Conservation (phyloP, 2,888 invertebrate genomes). For the Parochlus steinenii region DNA sequence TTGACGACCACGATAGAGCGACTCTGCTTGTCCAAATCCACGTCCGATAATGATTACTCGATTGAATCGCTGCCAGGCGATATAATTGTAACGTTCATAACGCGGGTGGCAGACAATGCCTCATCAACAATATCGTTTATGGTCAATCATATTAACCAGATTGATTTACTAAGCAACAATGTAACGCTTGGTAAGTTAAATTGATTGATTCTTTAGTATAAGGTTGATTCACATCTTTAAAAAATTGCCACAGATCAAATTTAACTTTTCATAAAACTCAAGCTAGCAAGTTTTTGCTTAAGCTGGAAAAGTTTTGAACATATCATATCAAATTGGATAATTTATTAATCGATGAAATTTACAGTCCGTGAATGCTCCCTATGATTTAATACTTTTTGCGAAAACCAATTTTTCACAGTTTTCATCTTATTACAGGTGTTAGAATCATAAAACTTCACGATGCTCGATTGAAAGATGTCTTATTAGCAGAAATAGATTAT, state of each 20-base stretch:
- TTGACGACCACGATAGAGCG: conserved; percentile 1
- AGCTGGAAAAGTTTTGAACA: not conserved
- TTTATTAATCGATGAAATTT: not conserved
- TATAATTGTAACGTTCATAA: conserved; percentile 25
- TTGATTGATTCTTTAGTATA: not conserved
- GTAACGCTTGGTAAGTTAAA: conserved; percentile 25
- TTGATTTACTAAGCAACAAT: conserved; percentile 24
- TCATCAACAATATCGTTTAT: conserved; percentile 26
- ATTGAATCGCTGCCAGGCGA: conserved; percentile 26
- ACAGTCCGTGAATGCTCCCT: no score
- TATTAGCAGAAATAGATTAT: conserved; percentile 27
- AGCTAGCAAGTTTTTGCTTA: not conserved
- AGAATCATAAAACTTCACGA: conserved; percentile 23
- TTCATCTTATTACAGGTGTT: conserved; percentile 19
- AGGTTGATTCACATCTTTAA: not conserved
- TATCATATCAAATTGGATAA: not conserved
- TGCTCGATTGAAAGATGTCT: conserved; percentile 21
- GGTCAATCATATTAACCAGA: conserved; percentile 27
- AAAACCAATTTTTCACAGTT: not conserved
- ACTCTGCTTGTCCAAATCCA: conserved; percentile 1
- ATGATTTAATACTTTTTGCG: no score
- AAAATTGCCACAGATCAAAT: not conserved
- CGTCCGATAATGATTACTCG: conserved; percentile 16
- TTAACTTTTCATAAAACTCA: not conserved
- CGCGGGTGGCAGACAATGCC: conserved; percentile 19